phyloP scores from a whole-genome alignment of 2,888 invertebrate species.

The Bellardia bayeri region DNA sequence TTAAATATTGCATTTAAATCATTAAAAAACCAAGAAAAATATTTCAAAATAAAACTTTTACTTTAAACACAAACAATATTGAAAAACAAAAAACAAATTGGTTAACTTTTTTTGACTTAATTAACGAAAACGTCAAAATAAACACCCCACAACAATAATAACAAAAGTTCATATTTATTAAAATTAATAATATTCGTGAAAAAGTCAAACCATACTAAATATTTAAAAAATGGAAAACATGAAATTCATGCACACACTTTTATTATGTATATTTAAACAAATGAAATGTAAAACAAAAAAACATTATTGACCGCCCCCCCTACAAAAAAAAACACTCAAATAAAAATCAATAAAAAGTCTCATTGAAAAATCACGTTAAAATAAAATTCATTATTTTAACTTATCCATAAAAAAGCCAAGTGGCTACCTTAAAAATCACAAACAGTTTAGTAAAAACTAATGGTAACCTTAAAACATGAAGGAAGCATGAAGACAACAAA shows the following conservation, averaged over 20 bases:
- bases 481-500: neutral
- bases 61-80: slow-evolving; percentile 66
- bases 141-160: slow-evolving; percentile 17
- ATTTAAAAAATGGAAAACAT: slow-evolving; percentile 22
- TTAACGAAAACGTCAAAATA: slow-evolving; percentile 36
- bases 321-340: slow-evolving; percentile 46
- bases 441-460: too few relatives aligned
- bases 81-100: slow-evolving; percentile 64
- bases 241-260: slow-evolving; percentile 73
- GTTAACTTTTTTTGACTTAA: slow-evolving; percentile 59
- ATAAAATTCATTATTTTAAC: slow-evolving; percentile 16
- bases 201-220: slow-evolving; percentile 35
- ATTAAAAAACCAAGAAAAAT: slow-evolving; percentile 52
- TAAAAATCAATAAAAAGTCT: slow-evolving; percentile 66
- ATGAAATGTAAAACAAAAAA: neutral
- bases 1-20: slow-evolving; percentile 75
- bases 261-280: slow-evolving; percentile 67
- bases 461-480: too few relatives aligned
- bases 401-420: neutral
- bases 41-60: slow-evolving; percentile 63
- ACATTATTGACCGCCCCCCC: slow-evolving; percentile 29
- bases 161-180: slow-evolving; percentile 44
- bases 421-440: too few relatives aligned
- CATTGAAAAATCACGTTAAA: slow-evolving; percentile 55
- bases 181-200: slow-evolving; percentile 43